A percentile compares a stretch with the other conserved stretches of the same genome.
Conservation (phyloP, 1,140 invertebrate genomes). For the Sitodiplosis mosellana region DNA sequence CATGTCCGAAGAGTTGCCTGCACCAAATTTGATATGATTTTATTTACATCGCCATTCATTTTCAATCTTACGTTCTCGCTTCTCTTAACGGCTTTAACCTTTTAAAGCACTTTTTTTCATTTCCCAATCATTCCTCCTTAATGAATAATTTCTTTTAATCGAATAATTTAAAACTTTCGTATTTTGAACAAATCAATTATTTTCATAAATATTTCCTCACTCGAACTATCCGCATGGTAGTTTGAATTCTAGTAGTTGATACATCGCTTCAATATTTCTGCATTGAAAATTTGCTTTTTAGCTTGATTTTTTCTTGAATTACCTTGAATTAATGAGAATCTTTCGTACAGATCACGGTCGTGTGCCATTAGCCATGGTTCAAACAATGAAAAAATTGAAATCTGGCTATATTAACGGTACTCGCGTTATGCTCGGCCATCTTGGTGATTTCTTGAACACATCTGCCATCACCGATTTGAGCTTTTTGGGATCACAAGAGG, state of each 20-base stretch:
- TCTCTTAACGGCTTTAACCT: too few relatives aligned
- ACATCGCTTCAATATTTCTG: neutral
- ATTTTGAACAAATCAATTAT: too few relatives aligned
- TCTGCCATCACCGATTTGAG: conserved; percentile 91
- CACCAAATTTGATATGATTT: too few relatives aligned
- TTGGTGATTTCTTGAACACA: conserved; percentile 85
- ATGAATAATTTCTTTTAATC: too few relatives aligned
- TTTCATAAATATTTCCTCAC: too few relatives aligned
- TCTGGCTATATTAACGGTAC: conserved; percentile 98
- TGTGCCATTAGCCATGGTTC: conserved; percentile 84
- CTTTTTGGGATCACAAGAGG: conserved; percentile 81
- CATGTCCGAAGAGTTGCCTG: too few relatives aligned
- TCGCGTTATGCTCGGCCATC: conserved; percentile 75
- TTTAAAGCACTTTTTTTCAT: too few relatives aligned
- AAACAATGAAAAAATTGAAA: conserved; percentile 95
- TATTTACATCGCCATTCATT: too few relatives aligned
- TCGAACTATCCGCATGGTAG: neutral
- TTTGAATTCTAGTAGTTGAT: neutral
- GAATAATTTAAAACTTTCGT: too few relatives aligned
- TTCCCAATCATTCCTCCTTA: too few relatives aligned
- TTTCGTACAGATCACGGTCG: conserved; percentile 61
- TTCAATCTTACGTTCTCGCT: too few relatives aligned
- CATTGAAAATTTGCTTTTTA: neutral
- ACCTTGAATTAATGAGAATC: neutral
- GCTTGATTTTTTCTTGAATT: neutral